Conservation (phyloP, 1,140 invertebrate species). For the Tenebrio molitor region DNA sequence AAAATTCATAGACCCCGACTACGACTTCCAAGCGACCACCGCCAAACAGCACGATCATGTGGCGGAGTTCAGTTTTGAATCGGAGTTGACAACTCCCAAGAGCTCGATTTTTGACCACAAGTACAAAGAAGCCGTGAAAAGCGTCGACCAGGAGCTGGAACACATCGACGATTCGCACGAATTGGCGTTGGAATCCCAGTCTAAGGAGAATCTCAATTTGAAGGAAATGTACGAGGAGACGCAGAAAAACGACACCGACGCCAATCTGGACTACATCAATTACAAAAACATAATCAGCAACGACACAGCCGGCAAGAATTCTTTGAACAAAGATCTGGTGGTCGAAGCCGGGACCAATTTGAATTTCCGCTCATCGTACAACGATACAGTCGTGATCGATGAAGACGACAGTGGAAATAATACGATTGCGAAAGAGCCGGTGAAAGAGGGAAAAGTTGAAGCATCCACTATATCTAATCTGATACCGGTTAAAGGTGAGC, state of each 20-base stretch:
- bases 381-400: conserved; percentile 48
- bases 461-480: conserved; percentile 24
- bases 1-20: conserved; percentile 52
- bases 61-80: conserved; percentile 35
- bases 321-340: conserved; percentile 52
- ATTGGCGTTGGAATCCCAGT: background rate
- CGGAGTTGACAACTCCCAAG: conserved; percentile 60
- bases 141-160: conserved; percentile 56
- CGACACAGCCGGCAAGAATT: conserved; percentile 55
- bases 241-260: conserved; percentile 19
- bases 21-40: conserved; percentile 43
- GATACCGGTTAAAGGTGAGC: conserved; percentile 18
- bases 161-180: conserved; percentile 35
- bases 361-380: conserved; percentile 52
- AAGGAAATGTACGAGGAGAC: conserved; percentile 35
- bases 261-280: conserved; percentile 50
- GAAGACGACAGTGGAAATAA: conserved; percentile 41
- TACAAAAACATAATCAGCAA: conserved; percentile 51
- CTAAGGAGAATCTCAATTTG: conserved; percentile 38
- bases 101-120: conserved; percentile 57
- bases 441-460: conserved; percentile 11
- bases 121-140: conserved; percentile 56
- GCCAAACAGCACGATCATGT: conserved; percentile 16
- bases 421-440: conserved; percentile 8
- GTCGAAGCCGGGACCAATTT: conserved; percentile 55